A percentile compares a stretch with the other conserved stretches of the same genome.
phyloP scores from a whole-genome alignment of 1,140 invertebrate species.

The Drosophila arizonae region DNA sequence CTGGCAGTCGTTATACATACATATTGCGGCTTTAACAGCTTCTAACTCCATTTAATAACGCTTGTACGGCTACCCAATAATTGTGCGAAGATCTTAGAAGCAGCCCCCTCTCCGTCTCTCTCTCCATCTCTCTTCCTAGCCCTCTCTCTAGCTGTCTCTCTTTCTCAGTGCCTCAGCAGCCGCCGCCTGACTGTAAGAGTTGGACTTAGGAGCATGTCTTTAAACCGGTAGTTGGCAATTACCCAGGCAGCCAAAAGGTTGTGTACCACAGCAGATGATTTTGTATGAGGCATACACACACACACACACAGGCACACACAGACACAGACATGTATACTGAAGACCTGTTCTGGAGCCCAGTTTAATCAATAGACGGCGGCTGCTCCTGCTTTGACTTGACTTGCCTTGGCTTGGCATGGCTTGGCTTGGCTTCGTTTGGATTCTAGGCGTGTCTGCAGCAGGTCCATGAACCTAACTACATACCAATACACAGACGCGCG shows the following conservation, averaged over 20 bases:
- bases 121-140: background rate
- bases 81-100: slow-evolving; percentile 37
- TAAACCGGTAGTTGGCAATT: slow-evolving; percentile 75
- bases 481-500: slow-evolving; percentile 19
- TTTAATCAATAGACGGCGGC: slow-evolving; percentile 73
- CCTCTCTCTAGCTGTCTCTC: too few species aligned
- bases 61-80: slow-evolving; percentile 43
- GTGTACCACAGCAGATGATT: slow-evolving; percentile 49
- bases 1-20: background rate
- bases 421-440: slow-evolving; percentile 57
- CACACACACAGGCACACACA: slow-evolving; percentile 35
- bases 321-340: slow-evolving; percentile 12
- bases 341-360: slow-evolving; percentile 77
- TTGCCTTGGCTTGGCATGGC: slow-evolving; percentile 23
- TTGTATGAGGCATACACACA: slow-evolving; percentile 51
- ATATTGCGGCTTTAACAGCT: slow-evolving; percentile 18
- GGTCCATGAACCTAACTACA: slow-evolving; percentile 75
- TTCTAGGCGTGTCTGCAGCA: slow-evolving; percentile 77
- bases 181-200: background rate
- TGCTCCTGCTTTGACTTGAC: slow-evolving; percentile 45
- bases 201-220: slow-evolving; percentile 45
- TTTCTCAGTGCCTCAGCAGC: background rate
- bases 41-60: slow-evolving; percentile 39
- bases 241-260: slow-evolving; percentile 52
- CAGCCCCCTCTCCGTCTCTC: background rate